Evolutionary conservation across 35 echinoderm and acorn worm species (phyloP).

Genomic region (Patiria miniata): DNA sequence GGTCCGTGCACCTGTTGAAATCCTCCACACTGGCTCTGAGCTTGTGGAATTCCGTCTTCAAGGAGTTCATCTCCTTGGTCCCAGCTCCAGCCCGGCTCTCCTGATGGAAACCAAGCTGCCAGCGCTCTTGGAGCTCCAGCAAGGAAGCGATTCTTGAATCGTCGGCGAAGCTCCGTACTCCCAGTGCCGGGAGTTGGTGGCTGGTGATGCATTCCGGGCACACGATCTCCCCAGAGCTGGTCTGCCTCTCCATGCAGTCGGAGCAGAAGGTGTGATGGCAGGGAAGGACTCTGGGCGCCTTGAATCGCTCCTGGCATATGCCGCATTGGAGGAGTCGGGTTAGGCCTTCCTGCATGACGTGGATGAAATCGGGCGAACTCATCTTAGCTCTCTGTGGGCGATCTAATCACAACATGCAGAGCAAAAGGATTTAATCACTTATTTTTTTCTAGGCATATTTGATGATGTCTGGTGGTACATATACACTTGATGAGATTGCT

Average conservation of each 20-base stretch:
- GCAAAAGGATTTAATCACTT: background rate
- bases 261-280: conserved; percentile 40
- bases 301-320: conserved; percentile 29
- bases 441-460: too few species aligned
- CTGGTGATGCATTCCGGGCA: conserved; percentile 34
- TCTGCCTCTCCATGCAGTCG: background rate
- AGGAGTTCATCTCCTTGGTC: background rate
- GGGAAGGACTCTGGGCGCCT: conserved; percentile 19
- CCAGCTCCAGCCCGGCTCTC: background rate
- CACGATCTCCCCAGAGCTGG: conserved; percentile 19
- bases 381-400: background rate
- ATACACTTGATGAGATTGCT: too few species aligned
- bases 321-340: background rate
- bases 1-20: conserved; percentile 19
- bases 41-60: conserved; percentile 5
- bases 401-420: background rate
- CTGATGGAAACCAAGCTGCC: background rate
- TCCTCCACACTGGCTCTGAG: background rate
- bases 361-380: background rate
- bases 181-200: background rate
- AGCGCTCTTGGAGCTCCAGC: background rate
- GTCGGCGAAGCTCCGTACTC: background rate
- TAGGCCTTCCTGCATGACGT: background rate
- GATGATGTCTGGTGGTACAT: too few species aligned
- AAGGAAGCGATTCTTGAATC: background rate